Conservation (phyloP, 1,140 invertebrate species). For the Aphelinus certus region DNA sequence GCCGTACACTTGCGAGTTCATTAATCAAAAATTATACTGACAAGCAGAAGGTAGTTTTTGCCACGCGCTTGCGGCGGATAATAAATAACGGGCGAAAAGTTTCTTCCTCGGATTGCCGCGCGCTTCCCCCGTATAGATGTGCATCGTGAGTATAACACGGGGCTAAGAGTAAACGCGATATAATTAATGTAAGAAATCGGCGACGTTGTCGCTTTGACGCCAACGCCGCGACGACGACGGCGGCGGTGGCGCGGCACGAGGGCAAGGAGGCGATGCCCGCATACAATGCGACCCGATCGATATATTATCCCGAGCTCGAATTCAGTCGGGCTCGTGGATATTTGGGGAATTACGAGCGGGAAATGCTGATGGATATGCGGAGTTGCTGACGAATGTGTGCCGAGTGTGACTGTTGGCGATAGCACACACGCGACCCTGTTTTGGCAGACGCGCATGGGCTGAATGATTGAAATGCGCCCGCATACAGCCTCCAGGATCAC, state of each 20-base stretch:
- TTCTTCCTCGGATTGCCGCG: conserved; percentile 9
- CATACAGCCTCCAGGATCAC: too few relatives aligned
- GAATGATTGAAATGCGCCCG: too few relatives aligned
- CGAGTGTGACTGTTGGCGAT: too few relatives aligned
- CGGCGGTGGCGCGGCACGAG: conserved; percentile 15
- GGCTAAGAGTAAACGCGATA: conserved; percentile 43
- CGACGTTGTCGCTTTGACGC: conserved; percentile 40
- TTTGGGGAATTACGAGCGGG: too few relatives aligned
- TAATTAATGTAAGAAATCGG: conserved; percentile 54
- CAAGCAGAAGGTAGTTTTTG: conserved; percentile 35
- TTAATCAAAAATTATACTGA: conserved; percentile 36
- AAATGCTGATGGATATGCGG: too few relatives aligned
- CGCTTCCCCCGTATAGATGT: neutral
- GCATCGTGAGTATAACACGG: neutral
- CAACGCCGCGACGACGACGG: neutral
- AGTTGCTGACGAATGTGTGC: too few relatives aligned
- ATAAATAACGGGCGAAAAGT: conserved; percentile 37
- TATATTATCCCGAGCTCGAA: conserved; percentile 22
- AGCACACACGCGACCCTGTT: too few relatives aligned
- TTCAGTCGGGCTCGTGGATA: neutral
- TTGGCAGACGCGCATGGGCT: too few relatives aligned
- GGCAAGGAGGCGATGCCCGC: conserved; percentile 7
- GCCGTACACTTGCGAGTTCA: neutral
- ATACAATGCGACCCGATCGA: neutral
- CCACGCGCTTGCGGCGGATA: neutral